Conservation (phyloP, 1,140 invertebrate species). For the Platyura marginata region DNA sequence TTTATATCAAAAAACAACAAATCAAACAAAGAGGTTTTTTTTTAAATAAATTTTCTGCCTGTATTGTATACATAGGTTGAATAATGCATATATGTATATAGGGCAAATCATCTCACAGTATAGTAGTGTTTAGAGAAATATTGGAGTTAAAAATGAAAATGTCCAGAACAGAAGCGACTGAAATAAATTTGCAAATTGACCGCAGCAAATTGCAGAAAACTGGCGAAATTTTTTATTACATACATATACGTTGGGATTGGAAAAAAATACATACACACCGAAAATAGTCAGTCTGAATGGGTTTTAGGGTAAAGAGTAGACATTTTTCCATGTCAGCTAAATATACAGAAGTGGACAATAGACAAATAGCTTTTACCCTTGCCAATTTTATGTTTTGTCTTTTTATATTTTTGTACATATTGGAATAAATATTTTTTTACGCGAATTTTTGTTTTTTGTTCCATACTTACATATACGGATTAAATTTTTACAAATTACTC, state of each 20-base stretch:
- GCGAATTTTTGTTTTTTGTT: too few relatives aligned
- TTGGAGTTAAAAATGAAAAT: not conserved
- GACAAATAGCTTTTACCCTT: too few relatives aligned
- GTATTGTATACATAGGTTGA: not conserved
- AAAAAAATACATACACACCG: not conserved
- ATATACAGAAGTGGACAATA: too few relatives aligned
- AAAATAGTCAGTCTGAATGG: not conserved
- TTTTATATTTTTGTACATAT: too few relatives aligned
- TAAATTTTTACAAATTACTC: too few relatives aligned
- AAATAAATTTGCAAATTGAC: not conserved
- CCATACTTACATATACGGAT: too few relatives aligned
- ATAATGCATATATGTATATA: too few relatives aligned
- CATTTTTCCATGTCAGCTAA: too few relatives aligned
- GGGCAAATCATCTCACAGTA: not conserved
- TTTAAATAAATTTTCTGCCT: not conserved
- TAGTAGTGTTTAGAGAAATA: not conserved
- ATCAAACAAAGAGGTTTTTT: not conserved
- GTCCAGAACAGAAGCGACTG: not conserved
- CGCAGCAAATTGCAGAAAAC: not conserved
- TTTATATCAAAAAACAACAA: not conserved
- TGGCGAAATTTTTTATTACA: not conserved
- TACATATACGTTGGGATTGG: not conserved
- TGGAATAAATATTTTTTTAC: too few relatives aligned
- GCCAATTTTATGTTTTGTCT: too few relatives aligned
- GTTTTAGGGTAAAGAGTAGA: too few relatives aligned